Evolutionary conservation across 1,140 invertebrate species (phyloP), one percentile per base, ranked within the genome.

Genomic region (Pseudoatta argentina): DNA sequence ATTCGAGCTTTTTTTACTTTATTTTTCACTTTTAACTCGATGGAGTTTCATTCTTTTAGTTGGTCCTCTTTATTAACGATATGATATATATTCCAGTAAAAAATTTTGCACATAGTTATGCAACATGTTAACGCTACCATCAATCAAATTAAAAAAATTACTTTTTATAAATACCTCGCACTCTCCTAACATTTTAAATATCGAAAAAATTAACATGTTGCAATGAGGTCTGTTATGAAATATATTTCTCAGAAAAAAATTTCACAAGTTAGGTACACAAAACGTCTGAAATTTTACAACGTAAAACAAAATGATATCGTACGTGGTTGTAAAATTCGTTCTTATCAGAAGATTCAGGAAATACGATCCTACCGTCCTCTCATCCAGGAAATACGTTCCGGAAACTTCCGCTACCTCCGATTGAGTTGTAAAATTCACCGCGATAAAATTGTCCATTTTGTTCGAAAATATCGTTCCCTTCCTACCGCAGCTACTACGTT

Each of bases 361-460:
- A 71, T 73, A 75, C 69, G 79, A 83, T 83, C 69, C n/a, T n/a
- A n/a, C n/a, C n/a, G n/a, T n/a, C n/a, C n/a, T n/a, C n/a, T n/a
- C n/a, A n/a, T n/a, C n/a, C n/a, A n/a, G n/a, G n/a, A n/a, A n/a
- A n/a, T n/a, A n/a, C n/a, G 69, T 51, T 75, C 55, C 69, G 44
- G 69, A 75, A 83, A 83, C 69, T 75, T 83, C 44, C 44, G 53
- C 53, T 48, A n/a, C 39, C 59, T 21, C 61, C 75, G 81, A 72
- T 72, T 61, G 63, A 53, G 21, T 57, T 39, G 72, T 73, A 89
- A 89, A 89, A 89, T 89, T 44, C 39, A 85, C 75, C 66, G 72
- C 88, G 87, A 82, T 88, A 73, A 77, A 78, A 86, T 88, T 59
- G 83, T 77, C 75, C 71, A 30, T 79, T 89, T 87, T 71, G 86